These are phyloP conservation scores for Actinemys pallida DNA, from an alignment of 2,113 vertebrate genomes.

Conservation along the genomic window DNA sequence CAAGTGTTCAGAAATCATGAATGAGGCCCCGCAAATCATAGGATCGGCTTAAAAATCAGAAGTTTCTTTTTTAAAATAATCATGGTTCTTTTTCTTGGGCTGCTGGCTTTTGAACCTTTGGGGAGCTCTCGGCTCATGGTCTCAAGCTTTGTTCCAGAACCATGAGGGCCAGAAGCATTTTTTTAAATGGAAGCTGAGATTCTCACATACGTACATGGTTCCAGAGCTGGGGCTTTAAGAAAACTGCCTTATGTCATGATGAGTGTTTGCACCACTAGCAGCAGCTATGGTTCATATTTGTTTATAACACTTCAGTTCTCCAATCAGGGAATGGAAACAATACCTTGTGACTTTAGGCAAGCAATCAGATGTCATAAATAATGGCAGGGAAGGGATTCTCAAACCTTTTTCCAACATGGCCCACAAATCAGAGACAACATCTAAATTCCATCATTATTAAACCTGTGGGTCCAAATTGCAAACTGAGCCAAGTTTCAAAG, in stretches of 20 bases:
- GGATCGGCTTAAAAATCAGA: slow-evolving; percentile 14
- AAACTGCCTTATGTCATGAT: neutral
- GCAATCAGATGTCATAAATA: neutral
- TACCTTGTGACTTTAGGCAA: neutral
- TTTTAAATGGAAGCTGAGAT: neutral
- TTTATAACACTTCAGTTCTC: neutral
- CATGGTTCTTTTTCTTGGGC: fast-evolving
- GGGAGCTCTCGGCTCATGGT: neutral
- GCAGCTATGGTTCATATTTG: neutral
- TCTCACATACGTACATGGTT: neutral
- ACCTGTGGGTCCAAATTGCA: neutral
- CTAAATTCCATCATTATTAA: neutral
- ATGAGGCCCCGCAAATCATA: slow-evolving; percentile 37
- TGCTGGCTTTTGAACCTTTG: neutral
- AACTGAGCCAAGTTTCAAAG: neutral
- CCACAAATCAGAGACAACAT: neutral
- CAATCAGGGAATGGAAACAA: neutral
- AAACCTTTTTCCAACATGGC: neutral
- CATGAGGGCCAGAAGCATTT: neutral
- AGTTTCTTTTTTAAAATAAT: slow-evolving; percentile 15
- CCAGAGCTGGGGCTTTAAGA: neutral
- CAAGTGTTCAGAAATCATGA: slow-evolving; percentile 34
- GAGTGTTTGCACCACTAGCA: neutral
- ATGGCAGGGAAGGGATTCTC: neutral
- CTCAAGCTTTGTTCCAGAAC: neutral